These are phyloP conservation scores for Drosophila parthenogenetica DNA, from an alignment of 2,888 invertebrate species.

Conservation along the genomic window DNA sequence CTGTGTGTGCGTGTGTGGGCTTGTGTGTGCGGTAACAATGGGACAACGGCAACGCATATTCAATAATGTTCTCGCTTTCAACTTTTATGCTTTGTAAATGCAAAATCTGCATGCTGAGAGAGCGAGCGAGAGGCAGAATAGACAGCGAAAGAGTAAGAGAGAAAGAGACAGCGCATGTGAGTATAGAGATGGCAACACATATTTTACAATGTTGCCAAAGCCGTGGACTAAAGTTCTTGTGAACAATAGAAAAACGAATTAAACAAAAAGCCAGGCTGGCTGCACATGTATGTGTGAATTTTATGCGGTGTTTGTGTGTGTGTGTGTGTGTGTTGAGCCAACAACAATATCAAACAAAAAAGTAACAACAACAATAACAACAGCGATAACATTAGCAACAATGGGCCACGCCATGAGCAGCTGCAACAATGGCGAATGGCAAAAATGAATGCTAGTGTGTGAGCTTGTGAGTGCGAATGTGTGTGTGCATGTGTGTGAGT, in stretches of 20 bases:
- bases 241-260: slow-evolving; percentile 80
- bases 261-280: slow-evolving; percentile 71
- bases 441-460: slow-evolving; percentile 48
- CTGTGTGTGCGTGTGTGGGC: slow-evolving; percentile 13
- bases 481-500: slow-evolving; percentile 12
- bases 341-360: slow-evolving; percentile 28
- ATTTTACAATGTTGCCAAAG: slow-evolving; percentile 74
- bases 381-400: slow-evolving; percentile 53
- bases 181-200: slow-evolving; percentile 55
- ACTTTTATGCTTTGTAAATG: slow-evolving; percentile 73
- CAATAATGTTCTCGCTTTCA: slow-evolving; percentile 79
- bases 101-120: slow-evolving; percentile 56
- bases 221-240: slow-evolving; percentile 76
- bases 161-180: background rate
- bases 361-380: slow-evolving; percentile 24
- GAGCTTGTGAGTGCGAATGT: too few relatives aligned
- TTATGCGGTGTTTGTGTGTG: slow-evolving; percentile 12
- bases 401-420: slow-evolving; percentile 61
- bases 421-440: slow-evolving; percentile 69
- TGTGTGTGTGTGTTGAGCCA: slow-evolving; percentile 30
- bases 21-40: slow-evolving; percentile 56
- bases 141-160: background rate
- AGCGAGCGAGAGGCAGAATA: background rate
- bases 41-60: slow-evolving; percentile 70
- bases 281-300: slow-evolving; percentile 5